phyloP scores from a whole-genome alignment of 1,140 invertebrate genomes.

The Muscidifurax raptorellus region DNA sequence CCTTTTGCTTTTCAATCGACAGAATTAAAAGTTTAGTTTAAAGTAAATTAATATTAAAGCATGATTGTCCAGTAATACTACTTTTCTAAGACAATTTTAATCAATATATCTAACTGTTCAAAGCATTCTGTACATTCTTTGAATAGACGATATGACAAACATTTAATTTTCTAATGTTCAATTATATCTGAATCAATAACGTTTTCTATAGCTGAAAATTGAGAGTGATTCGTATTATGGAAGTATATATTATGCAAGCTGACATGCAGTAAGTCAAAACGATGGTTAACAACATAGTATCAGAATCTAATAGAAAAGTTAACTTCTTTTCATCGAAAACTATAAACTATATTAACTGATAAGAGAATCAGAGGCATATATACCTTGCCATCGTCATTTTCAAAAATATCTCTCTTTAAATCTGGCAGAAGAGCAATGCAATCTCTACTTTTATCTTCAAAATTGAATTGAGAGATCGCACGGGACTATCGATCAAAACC shows the following conservation, averaged over 20 bases:
- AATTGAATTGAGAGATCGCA: neutral
- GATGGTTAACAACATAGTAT: conserved; percentile 28
- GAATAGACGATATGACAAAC: too few species aligned
- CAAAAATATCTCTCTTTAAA: neutral
- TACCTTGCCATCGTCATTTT: neutral
- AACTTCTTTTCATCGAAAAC: neutral
- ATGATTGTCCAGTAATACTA: neutral
- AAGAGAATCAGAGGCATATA: neutral
- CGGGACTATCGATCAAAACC: too few species aligned
- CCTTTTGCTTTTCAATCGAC: conserved; percentile 19
- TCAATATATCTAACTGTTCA: neutral
- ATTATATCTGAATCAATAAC: neutral
- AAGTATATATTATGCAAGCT: conserved; percentile 34
- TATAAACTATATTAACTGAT: neutral
- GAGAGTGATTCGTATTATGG: neutral
- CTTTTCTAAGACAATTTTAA: conserved; percentile 1
- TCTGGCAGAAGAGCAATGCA: neutral
- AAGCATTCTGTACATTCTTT: conserved; percentile 8
- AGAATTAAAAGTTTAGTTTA: neutral
- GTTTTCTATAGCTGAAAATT: neutral
- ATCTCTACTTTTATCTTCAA: neutral
- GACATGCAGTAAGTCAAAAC: conserved; percentile 37
- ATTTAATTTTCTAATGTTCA: neutral
- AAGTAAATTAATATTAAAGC: neutral
- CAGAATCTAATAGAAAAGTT: neutral